These are phyloP conservation scores for Adela reaumurella DNA, from an alignment of 2,888 invertebrate species.

Conservation along the genomic window DNA sequence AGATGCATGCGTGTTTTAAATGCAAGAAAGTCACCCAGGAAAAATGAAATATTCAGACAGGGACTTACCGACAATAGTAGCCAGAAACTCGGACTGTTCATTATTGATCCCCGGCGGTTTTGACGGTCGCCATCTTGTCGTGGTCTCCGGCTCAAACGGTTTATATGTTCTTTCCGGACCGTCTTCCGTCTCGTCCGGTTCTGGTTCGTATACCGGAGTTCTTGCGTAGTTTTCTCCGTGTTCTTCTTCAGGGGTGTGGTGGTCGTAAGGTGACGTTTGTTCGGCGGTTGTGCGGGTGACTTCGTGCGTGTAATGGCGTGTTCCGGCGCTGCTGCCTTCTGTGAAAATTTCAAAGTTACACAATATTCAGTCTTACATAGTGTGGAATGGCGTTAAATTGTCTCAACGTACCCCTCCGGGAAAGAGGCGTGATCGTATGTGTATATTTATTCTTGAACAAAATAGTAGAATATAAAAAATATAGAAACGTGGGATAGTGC, in stretches of 20 bases:
- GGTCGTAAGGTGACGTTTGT: slow-evolving; percentile 39
- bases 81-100: slow-evolving; percentile 42
- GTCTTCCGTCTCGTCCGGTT: neutral
- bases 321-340: slow-evolving; percentile 12
- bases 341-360: too few relatives aligned
- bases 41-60: neutral
- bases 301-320: slow-evolving; percentile 28
- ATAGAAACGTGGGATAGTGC: too few relatives aligned
- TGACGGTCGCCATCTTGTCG: slow-evolving; percentile 47
- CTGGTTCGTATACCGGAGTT: slow-evolving; percentile 29
- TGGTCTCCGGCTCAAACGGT: slow-evolving; percentile 39
- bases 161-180: slow-evolving; percentile 17
- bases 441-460: too few relatives aligned
- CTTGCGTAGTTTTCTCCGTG: slow-evolving; percentile 30
- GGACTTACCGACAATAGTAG: slow-evolving; percentile 44
- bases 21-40: too few relatives aligned
- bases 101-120: slow-evolving; percentile 30
- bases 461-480: too few relatives aligned
- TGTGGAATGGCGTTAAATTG: too few relatives aligned
- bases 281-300: slow-evolving; percentile 47
- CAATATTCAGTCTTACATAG: too few relatives aligned
- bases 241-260: slow-evolving; percentile 21
- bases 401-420: too few relatives aligned
- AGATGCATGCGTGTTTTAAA: too few relatives aligned
- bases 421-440: too few relatives aligned